Conservation (phyloP, 2,797 vertebrate genomes). For the Tympanoctomys barrerae region DNA sequence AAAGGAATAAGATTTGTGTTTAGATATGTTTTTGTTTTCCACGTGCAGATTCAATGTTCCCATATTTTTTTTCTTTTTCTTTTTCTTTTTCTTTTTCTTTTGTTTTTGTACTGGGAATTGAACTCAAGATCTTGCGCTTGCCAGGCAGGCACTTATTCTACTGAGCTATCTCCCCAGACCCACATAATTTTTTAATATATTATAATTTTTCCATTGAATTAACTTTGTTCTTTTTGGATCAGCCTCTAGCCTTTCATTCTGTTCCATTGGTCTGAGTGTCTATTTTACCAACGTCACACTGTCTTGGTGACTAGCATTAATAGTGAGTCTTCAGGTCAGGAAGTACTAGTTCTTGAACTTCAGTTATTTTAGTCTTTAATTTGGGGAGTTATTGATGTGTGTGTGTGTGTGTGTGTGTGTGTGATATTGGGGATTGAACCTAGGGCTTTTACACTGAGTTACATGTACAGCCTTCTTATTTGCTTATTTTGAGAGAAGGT, state of each 20-base stretch:
- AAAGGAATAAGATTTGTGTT: not conserved
- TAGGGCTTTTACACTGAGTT: not conserved
- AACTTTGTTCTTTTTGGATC: not conserved
- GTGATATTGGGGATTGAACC: not conserved
- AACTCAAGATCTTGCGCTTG: too few species aligned
- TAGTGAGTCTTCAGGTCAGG: not conserved
- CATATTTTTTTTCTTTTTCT: not conserved
- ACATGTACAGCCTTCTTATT: not conserved
- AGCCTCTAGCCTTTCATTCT: not conserved
- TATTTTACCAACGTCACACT: not conserved
- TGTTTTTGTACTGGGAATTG: too few species aligned
- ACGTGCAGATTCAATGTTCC: not conserved
- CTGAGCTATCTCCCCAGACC: not conserved
- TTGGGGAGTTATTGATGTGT: not conserved
- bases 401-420: too few species aligned
- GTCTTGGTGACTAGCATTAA: not conserved
- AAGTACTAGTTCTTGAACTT: not conserved
- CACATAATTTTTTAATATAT: not conserved
- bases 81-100: not conserved
- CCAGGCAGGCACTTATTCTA: too few species aligned
- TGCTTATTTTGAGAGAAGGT: not conserved
- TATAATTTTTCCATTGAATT: not conserved
- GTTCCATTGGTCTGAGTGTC: not conserved
- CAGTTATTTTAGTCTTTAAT: not conserved
- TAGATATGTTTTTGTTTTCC: not conserved